Evolutionary conservation across 2,797 vertebrate species (phyloP), one percentile per base, ranked within the genome.

Genomic region (Schizopygopsis pylzovi): DNA sequence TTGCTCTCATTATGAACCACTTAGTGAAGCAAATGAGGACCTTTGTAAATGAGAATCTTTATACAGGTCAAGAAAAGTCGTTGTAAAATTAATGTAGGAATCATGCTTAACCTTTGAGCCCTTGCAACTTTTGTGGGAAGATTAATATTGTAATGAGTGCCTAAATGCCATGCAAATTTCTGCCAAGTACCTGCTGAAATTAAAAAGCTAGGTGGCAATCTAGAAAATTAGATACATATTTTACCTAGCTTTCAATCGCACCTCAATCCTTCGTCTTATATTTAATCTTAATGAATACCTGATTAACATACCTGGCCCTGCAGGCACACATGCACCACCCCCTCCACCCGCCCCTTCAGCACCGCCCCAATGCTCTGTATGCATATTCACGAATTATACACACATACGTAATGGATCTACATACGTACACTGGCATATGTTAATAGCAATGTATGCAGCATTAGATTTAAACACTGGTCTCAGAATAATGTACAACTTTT

Each of bases 141-240:
- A 92, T 91, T 92, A 90, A 91, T 92, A 90, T 89, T 92, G 63
- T 90, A 91, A 92, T 90, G 86, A 91, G 88, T 65, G 41, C 76
- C 87, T 92, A 92, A 92, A 92, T 91, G 88, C 72, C 91, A 92
- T 91, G 90, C 91, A 91, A 88, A 92, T 89, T 91, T 85, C 82
- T 82, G 77, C 52, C 73, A 86, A 85, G 87, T 89, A 92, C 87
- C 89, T 87, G 81, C 88, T 85, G 85, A 92, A 91, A 92, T 92
- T 90, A 92, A 92, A 91, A 91, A 88, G 85, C 86, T 86, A 85
- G 87, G 83, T 90, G 87, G 88, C 87, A 89, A 88, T 90, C 85
- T 86, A 79, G 91, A 73, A 89, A 90, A 91, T 90, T 87, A 89
- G 88, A 89, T 78, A 89, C 91, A 88, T 91, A 89, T 90, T 92